Base-by-base conservation (phyloP, 2,888 invertebrate species). In the Epinotia brunnichana region DNA sequence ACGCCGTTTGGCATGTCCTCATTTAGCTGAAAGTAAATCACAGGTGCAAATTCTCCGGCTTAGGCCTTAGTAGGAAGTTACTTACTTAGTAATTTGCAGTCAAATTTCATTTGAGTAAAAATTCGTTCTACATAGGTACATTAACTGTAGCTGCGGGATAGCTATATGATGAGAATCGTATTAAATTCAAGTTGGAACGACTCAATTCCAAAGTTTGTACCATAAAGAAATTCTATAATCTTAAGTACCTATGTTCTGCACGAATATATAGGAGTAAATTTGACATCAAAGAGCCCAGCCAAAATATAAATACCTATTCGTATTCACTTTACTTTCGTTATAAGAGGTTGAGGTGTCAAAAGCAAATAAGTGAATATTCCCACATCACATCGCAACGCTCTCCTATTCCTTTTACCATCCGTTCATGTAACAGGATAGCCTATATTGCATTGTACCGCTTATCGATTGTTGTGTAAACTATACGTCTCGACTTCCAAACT, bases 401-500 rank as follows among this genome's bases (percentile, higher is more conserved):
- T 48, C 39, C 15, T 21, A 54, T 54, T 39, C 39, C 53, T 69
- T 64, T 64, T 70, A 64, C 48, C 56, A 48, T 19, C 51, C 48
- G 48, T 64, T 59, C 57, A 11, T 41, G 60, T 71, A 71, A 71
- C 54, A 71, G 53, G 54, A 54, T 61, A 62, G 21, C 39, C 56
- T 51, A 51, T 73, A 68, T 61, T 57, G 68, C 68, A 68, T 61
- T 57, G 68, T 72, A 63, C 62, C 62, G 51, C 39, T 62, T 68
- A 39, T 61, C 59, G 51, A 48, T 60, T 71, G 60, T 66, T 66
- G 53, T 53, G 41, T 51, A 72, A 72, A 44, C 54, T 54, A 9
- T 59, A 44, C 71, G 29, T 48, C 53, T 35, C 41, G 48, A 41
- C 54, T 67, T 60, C 44, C 57, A 68, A 73, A 73, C 68, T 71